Conservation (phyloP, 2,888 invertebrate species). For the Pimpla rufipes region DNA sequence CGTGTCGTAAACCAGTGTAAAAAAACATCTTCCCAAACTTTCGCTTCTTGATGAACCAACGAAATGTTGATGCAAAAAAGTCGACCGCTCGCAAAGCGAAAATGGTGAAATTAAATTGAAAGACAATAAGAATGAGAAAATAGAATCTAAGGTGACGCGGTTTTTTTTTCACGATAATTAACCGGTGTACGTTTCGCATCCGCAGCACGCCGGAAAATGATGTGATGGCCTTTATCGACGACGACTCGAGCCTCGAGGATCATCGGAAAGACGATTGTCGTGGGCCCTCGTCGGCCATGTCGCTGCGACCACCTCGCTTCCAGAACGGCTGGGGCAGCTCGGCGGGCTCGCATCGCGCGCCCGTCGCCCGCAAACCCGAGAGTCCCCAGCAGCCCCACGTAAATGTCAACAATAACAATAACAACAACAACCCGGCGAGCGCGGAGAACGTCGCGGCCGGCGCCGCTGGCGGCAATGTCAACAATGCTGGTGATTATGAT, state of each 20-base stretch:
- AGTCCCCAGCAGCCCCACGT: constrained; percentile 36
- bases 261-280: constrained; percentile 85
- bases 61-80: constrained; percentile 13
- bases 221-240: constrained; percentile 92
- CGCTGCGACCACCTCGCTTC: constrained; percentile 85
- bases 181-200: too few relatives aligned
- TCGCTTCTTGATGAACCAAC: neutral
- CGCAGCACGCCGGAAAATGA: constrained; percentile 89
- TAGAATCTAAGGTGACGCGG: too few relatives aligned
- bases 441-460: constrained; percentile 57
- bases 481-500: constrained; percentile 76
- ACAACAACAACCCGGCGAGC: constrained; percentile 79
- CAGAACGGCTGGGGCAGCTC: constrained; percentile 87
- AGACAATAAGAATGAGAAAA: neutral
- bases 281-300: constrained; percentile 82
- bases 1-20: too few relatives aligned
- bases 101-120: neutral
- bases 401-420: constrained; percentile 84
- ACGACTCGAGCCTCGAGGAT: constrained; percentile 88
- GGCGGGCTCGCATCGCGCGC: constrained; percentile 35
- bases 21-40: too few relatives aligned
- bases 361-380: constrained; percentile 51
- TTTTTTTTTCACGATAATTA: too few relatives aligned
- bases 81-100: neutral
- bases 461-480: constrained; percentile 74